Percentiles rank a stretch among this genome's conserved stretches.
phyloP scores from a whole-genome alignment of 1,140 invertebrate genomes.

The Halictus rubicundus region DNA sequence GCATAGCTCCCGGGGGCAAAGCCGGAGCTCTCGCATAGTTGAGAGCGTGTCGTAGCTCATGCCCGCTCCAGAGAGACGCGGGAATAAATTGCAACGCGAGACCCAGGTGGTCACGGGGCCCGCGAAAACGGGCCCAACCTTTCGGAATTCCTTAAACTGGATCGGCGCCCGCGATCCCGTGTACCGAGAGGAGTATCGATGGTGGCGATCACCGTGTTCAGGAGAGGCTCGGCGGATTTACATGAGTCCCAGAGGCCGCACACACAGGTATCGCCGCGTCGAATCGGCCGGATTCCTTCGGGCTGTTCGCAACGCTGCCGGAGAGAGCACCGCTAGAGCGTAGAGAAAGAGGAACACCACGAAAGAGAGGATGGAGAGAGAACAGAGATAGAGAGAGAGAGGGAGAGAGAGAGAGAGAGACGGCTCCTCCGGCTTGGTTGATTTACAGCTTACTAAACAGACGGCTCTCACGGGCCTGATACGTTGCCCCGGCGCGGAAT shows the following conservation, averaged over 20 bases:
- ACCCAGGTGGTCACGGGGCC: neutral
- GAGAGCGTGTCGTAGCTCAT: too few relatives aligned
- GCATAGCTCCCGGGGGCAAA: too few relatives aligned
- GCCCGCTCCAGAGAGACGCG: too few relatives aligned
- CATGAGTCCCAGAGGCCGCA: neutral
- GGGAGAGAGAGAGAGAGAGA: neutral
- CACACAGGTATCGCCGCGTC: neutral
- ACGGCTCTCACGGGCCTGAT: neutral
- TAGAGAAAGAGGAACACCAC: neutral
- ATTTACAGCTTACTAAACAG: slow-evolving; percentile 3
- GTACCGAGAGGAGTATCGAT: slow-evolving; percentile 1
- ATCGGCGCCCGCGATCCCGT: neutral
- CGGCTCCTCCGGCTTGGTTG: neutral
- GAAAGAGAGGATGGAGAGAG: neutral
- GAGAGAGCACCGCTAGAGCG: too few relatives aligned
- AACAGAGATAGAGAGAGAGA: too few relatives aligned
- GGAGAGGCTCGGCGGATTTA: neutral
- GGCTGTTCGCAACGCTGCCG: neutral
- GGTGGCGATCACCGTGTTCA: slow-evolving; percentile 5
- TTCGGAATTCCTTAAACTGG: neutral
- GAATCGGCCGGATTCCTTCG: slow-evolving; percentile 2
- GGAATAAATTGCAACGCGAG: neutral
- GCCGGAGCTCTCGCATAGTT: too few relatives aligned
- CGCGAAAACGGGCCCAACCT: neutral
- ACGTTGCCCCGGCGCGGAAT: neutral